Base-by-base conservation (phyloP, 1,140 invertebrate genomes). In the Anadara kagoshimensis region DNA sequence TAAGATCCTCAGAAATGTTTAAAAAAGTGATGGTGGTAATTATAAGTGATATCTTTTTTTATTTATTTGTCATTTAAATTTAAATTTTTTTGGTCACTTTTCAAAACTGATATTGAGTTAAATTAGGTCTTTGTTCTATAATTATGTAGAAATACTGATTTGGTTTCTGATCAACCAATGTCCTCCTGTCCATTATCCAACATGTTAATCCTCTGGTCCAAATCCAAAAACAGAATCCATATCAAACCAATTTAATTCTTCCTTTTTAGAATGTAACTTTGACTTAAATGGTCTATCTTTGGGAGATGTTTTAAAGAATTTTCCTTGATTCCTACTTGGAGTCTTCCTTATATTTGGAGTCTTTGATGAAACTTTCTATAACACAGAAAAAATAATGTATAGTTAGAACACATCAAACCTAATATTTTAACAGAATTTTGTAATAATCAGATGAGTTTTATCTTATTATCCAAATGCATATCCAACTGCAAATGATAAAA, bases 141-240 rank as follows among this genome's bases (percentile, higher is more conserved):
- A n/a, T n/a, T n/a, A n/a, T n/a, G n/a, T n/a, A n/a, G n/a, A n/a
- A n/a, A n/a, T n/a, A 3, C 29, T 36, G 29, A 36, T 36, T 36
- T 36, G 29, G 7, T 36, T 36, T 36, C 29, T 7, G 7, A 36
- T 7, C 2, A 36, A 3, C 7, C 29, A 36, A 36, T 36, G 29
- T 36, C 7, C 7, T 7, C 2, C 2, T 36, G 29, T 36, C 7
- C 2, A 2, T 36, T 36, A 36, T 36, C 7, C 29, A 2, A 36
- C 2, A 36, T 36, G 29, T 36, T 36, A 36, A 36, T 36, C 29
- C 29, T 36, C 29, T 36, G 29, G 29, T 51, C 51, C 76, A 74
- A 81, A 81, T 36, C 79, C 79, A 70, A 81, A 81, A 5, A 81
- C 69, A 53, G 77, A 71, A 74, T 81, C 76, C 69, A 69, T 66